A percentile compares a stretch with the other conserved stretches of the same genome.
Conservation (phyloP, 64 coral and sea anemone genomes). For the Montipora capricornis region DNA sequence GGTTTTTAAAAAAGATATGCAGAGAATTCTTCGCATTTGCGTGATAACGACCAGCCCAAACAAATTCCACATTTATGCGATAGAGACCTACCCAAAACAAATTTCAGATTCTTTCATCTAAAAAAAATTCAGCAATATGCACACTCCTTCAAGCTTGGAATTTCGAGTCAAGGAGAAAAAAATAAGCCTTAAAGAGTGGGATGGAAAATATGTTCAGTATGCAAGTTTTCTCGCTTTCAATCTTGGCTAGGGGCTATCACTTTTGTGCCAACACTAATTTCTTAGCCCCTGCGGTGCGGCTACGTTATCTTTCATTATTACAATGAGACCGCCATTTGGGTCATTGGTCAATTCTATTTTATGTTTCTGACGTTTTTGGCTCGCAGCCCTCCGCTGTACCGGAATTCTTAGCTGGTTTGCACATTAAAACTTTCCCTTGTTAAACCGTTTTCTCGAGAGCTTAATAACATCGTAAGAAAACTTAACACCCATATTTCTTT, state of each 20-base stretch:
- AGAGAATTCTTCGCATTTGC: slow-evolving; percentile 9
- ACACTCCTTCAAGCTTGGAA: neutral
- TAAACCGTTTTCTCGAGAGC: no score
- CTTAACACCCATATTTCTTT: no score
- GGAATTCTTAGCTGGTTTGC: no score
- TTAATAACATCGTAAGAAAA: no score
- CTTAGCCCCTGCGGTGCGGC: no score
- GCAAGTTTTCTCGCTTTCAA: neutral
- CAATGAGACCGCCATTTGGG: neutral
- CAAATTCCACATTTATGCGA: neutral
- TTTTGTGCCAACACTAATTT: neutral
- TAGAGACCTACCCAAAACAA: neutral
- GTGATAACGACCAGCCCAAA: neutral
- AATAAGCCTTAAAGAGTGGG: neutral
- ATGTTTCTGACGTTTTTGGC: neutral
- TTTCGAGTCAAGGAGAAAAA: slow-evolving; percentile 13
- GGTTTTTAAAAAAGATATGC: slow-evolving; percentile 27
- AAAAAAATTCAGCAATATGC: neutral
- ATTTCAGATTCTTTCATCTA: neutral
- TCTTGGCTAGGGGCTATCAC: neutral
- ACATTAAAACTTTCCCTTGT: no score
- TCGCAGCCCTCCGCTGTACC: neutral
- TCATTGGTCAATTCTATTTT: neutral
- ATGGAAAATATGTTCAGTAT: neutral
- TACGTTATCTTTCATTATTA: neutral